Conservation (phyloP, 2,888 invertebrate genomes). For the Tineola bisselliella region DNA sequence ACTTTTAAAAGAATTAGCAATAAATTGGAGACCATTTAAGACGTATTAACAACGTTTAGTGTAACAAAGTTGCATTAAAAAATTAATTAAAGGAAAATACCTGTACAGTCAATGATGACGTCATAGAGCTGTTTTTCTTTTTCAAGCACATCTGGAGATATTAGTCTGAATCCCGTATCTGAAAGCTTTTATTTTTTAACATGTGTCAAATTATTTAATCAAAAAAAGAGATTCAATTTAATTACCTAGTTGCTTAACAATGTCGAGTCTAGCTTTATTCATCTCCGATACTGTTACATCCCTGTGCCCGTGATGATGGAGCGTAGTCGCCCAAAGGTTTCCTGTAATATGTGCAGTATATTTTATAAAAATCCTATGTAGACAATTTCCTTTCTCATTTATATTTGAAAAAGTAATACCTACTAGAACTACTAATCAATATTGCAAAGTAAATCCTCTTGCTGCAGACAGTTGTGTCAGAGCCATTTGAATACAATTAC, state of each 20-base stretch:
- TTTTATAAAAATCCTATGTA: no score
- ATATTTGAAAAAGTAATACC: no score
- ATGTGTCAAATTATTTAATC: not conserved
- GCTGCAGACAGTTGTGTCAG: no score
- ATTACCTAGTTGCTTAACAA: slow-evolving; percentile 62
- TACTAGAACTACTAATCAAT: no score
- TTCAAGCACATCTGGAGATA: slow-evolving; percentile 65
- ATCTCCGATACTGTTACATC: slow-evolving; percentile 77
- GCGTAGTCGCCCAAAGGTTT: slow-evolving; percentile 71
- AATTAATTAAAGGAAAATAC: slow-evolving; percentile 26
- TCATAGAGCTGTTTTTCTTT: slow-evolving; percentile 63
- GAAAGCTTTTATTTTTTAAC: slow-evolving; percentile 19
- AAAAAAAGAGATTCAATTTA: not conserved
- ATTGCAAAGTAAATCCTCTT: no score
- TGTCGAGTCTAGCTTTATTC: slow-evolving; percentile 56
- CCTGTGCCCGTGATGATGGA: slow-evolving; percentile 75
- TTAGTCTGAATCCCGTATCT: slow-evolving; percentile 70
- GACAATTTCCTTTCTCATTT: no score
- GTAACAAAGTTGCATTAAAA: no score
- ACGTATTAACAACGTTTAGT: no score
- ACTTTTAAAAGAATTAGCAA: no score
- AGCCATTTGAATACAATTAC: no score
- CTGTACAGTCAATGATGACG: slow-evolving; percentile 78
- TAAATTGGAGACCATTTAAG: no score
- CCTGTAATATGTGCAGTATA: slow-evolving; percentile 27